A percentile compares a stretch with the other conserved stretches of the same genome.
phyloP scores from a whole-genome alignment of 2,888 invertebrate species.

The Synanthedon tipuliformis region DNA sequence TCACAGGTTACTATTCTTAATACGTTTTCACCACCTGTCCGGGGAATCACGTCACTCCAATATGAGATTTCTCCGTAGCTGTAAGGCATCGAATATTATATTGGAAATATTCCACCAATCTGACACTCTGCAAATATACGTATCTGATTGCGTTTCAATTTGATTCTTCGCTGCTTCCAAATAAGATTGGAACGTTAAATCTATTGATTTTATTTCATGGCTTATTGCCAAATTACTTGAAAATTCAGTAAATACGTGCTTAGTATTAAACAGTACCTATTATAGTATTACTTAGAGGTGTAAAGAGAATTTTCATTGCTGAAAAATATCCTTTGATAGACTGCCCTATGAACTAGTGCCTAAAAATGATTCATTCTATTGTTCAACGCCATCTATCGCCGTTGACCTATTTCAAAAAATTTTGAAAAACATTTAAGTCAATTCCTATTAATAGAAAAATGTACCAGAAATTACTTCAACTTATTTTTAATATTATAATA shows the following conservation, averaged over 20 bases:
- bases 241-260: neutral
- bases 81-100: conserved; percentile 22
- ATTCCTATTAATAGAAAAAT: too few species aligned
- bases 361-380: too few species aligned
- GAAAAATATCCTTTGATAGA: too few species aligned
- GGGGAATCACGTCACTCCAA: conserved; percentile 13
- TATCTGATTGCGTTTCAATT: conserved; percentile 39
- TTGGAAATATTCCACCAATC: conserved; percentile 36
- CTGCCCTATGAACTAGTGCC: too few species aligned
- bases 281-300: too few species aligned
- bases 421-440: too few species aligned
- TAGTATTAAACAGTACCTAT: too few species aligned
- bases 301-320: too few species aligned
- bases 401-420: too few species aligned
- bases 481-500: too few species aligned
- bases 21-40: neutral
- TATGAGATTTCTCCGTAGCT: conserved; percentile 33
- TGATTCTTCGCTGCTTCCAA: conserved; percentile 12
- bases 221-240: neutral
- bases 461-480: too few species aligned
- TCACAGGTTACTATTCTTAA: neutral
- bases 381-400: too few species aligned
- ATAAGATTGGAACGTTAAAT: neutral
- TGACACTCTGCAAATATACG: conserved; percentile 12
- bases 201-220: neutral